Evolutionary conservation across 2,888 invertebrate genomes (phyloP), one percentile per base, ranked within the genome.

Genomic region (Julus scandinavius): DNA sequence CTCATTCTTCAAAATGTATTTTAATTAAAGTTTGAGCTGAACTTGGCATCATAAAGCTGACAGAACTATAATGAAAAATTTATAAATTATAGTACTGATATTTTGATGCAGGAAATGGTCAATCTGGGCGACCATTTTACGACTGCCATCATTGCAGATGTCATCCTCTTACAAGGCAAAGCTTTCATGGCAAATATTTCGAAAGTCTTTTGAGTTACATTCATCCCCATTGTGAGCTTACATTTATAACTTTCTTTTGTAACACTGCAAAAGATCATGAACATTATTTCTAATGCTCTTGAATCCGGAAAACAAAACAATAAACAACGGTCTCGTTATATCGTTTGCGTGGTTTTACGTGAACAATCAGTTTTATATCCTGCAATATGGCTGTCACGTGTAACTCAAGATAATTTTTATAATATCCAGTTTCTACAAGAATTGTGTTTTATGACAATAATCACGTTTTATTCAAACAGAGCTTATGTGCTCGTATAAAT

Each of bases 361-460:
- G n/a, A 63, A 29, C 2, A 6, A 29, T 29, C 72, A 29, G 9
- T 72, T 72, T 72, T n/a, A 72, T 72, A 72, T 11, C 72, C 72
- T 45, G 29, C 9, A 1, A 29, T 72, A 29, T 29, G 0, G 29
- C 72, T 72, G 72, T 72, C 72, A 72, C 72, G 29, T 72, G 29
- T 72, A 72, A 72, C 72, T 72, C 72, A 72, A 72, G 72, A 72
- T 72, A 72, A 72, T 72, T 72, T 13, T 72, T 72, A 72, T 72
- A 72, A 72, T 29, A 29, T 29, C 72, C 11, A 9, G 29, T 11
- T 72, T 29, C 72, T 29, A 29, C 72, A 29, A 7, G 72, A 72
- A 72, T 72, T 29, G 29, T 72, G 29, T 72, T 72, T 72, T 72
- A 72, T 72, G 29, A 11, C 72, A 72, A 29, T 9, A 29, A 29